Evolutionary conservation across 2,113 vertebrate species (phyloP).

Genomic region (cattle (Bos taurus)): DNA sequence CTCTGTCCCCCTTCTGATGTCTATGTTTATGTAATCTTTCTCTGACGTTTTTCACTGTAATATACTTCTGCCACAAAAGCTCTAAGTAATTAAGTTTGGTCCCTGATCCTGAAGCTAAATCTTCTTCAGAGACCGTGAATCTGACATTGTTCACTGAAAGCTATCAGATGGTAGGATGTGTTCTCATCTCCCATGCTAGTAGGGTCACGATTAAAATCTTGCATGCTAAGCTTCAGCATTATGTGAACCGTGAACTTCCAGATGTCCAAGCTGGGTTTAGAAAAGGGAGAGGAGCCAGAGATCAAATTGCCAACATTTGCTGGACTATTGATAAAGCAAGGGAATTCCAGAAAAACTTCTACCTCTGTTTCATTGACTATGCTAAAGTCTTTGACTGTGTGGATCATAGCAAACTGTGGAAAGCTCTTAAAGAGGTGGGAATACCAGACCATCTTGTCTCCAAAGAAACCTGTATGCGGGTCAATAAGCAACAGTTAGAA

Average conservation of each 20-base stretch:
- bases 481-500: not conserved
- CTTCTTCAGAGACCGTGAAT: not conserved
- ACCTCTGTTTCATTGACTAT: no score
- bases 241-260: not conserved
- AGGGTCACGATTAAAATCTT: not conserved
- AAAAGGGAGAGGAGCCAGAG: not conserved
- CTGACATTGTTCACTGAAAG: rapidly evolving
- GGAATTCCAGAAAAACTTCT: not conserved
- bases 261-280: not conserved
- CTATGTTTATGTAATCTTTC: not conserved
- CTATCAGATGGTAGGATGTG: not conserved
- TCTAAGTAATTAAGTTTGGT: not conserved
- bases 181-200: not conserved
- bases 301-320: not conserved
- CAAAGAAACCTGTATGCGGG: rapidly evolving
- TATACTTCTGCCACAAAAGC: not conserved
- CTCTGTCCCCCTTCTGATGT: not conserved
- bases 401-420: not conserved
- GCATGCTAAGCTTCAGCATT: not conserved
- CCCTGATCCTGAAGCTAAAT: not conserved
- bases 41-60: not conserved
- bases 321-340: not conserved
- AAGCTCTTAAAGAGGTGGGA: not conserved
- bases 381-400: not conserved
- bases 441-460: not conserved